Evolutionary conservation across 2,888 invertebrate species (phyloP), one percentile per base, ranked within the genome.

Genomic region (Pristionchus exspectatus): DNA sequence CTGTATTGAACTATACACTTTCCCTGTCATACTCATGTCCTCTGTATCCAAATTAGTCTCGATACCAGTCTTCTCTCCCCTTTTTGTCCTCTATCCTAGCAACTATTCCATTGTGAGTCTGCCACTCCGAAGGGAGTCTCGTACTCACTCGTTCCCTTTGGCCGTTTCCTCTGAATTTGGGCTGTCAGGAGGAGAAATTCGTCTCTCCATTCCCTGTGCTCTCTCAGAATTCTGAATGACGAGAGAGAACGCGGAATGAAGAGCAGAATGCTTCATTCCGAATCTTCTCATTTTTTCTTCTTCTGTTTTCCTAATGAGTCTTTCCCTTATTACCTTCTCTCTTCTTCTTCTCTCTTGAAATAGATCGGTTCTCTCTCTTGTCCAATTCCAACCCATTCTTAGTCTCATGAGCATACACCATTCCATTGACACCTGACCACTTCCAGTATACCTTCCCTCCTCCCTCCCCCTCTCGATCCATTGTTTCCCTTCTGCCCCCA

Each of bases 41-140:
- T 85, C n/a, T 38, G 2, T n/a, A n/a, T 33, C 50, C 85, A 33
- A 63, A 59, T 85, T 66, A 63, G 63, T 66, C 85, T 63, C 85
- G 59, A 59, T 85, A 33, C 85, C 63, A 63, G 63, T 85, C 63
- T 63, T 84, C 63, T 66, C 85, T 85, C 85, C 30, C n/a, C 85
- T 85, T 54, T 27, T 81, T 54, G 54, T 27, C 27, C 18, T 81
- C 81, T 27, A 27, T 85, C 59, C 84, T 85, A 33, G 56, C 59
- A 85, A 56, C 84, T 21, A 9, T 56, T 38, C 59, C 3, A 50
- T 24, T 50, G 81, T 50, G 74, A 50, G 44, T 50, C 44, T 50
- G 63, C 63, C 69, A 12, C 14, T 30, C 7, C 9, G 74, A 74
- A 74, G 74, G 24, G 74, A 18, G 18, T 33, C 44, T 50, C 21